Percentiles rank a stretch among this genome's conserved stretches.
These are phyloP conservation scores for Rhyacichthys aspro DNA, from an alignment of 2,797 vertebrate genomes.

Conservation along the genomic window DNA sequence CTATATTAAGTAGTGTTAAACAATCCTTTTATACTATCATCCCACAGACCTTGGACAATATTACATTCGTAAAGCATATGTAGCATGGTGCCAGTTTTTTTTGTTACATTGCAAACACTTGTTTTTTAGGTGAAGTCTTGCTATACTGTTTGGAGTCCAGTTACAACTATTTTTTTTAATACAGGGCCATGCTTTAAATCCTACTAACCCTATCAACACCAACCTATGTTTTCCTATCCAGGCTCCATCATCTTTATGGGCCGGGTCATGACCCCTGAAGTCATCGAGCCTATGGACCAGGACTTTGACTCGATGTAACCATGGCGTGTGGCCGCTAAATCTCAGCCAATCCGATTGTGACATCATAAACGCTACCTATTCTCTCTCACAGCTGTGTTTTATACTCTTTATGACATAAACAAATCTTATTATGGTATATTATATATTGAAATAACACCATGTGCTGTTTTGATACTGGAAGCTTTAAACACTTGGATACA, in stretches of 20 bases:
- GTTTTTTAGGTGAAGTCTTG: no score
- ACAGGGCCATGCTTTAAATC: no score
- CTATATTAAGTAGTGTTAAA: no score
- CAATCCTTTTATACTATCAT: no score
- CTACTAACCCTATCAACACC: no score
- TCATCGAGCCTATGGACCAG: constrained; percentile 85
- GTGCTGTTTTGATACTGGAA: constrained; percentile 82
- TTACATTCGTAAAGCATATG: no score
- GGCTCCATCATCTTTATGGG: constrained; percentile 95
- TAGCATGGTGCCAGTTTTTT: no score
- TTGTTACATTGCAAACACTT: no score
- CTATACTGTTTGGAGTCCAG: no score
- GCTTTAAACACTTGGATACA: constrained; percentile 73
- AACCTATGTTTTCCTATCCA: constrained; percentile 47
- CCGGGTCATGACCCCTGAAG: constrained; percentile 95
- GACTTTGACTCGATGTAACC: constrained; percentile 92
- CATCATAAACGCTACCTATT: constrained; percentile 69
- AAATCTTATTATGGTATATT: constrained; percentile 66
- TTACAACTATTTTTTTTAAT: no score
- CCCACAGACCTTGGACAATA: no score
- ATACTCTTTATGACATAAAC: constrained; percentile 67
- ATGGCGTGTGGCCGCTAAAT: constrained; percentile 13
- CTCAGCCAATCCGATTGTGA: constrained; percentile 50
- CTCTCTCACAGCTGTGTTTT: constrained; percentile 72
- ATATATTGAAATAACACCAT: constrained; percentile 71